Percentiles rank a stretch among this genome's conserved stretches.
phyloP scores from a whole-genome alignment of 2,888 invertebrate genomes.

The Papilio gigon region DNA sequence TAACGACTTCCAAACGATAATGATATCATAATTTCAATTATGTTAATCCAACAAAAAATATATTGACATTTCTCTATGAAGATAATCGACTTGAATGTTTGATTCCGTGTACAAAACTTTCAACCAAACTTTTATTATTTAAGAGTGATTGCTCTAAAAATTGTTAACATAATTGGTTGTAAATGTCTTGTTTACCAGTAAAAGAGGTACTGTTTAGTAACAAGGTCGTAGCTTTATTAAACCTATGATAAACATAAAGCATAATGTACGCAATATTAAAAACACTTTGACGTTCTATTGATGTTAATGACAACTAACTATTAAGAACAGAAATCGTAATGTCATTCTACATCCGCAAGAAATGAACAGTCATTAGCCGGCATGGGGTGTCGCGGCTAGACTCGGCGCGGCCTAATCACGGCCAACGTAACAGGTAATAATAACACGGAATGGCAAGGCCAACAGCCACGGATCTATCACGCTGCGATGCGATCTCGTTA shows the following conservation, averaged over 20 bases:
- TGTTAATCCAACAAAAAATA: constrained; percentile 9
- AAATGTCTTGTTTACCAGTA: too few species aligned
- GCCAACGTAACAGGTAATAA: constrained; percentile 53
- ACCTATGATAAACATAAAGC: constrained; percentile 21
- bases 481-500: constrained; percentile 44
- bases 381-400: constrained; percentile 26
- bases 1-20: constrained; percentile 19
- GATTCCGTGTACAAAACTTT: not conserved
- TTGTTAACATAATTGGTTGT: not conserved
- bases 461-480: constrained; percentile 43
- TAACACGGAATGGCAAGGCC: constrained; percentile 51
- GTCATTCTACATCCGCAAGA: constrained; percentile 37
- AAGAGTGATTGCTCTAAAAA: not conserved
- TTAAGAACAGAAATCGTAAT: constrained; percentile 34
- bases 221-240: not conserved
- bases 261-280: constrained; percentile 2
- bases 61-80: constrained; percentile 5
- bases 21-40: constrained; percentile 27
- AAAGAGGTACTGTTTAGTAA: not conserved
- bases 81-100: constrained; percentile 2
- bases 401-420: constrained; percentile 41
- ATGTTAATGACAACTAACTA: constrained; percentile 46
- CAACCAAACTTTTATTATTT: not conserved
- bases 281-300: constrained; percentile 40
- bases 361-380: constrained; percentile 40